Evolutionary conservation across 2,797 vertebrate genomes (phyloP), one percentile per base, ranked within the genome.

Genomic region (Pogonophryne albipinna): DNA sequence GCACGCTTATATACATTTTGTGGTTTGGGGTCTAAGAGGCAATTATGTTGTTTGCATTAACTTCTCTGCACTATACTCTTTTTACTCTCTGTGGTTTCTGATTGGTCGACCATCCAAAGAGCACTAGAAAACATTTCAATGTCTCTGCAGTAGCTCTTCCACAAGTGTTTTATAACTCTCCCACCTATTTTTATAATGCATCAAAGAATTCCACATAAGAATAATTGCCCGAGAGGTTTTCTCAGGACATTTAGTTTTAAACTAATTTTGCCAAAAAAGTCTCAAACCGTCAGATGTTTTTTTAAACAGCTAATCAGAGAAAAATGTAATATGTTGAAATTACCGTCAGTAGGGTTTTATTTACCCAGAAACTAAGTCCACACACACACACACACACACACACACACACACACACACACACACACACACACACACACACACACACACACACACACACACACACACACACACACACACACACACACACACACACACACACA

Each of bases 261-360:
- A 60, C 11, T 66, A 0, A 53, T 66, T 56, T 56, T 46, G 63
- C 42, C 53, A 19, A 14, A 38, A 47, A 57, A 19, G 27, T 42
- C 50, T n/a, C 1, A 1, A 56, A 51, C 34, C 44, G 41, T 71
- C 15, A 62, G 57, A 68, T 55, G 34, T 44, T 23, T 47, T 52
- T 52, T 41, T 27, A 53, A 57, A 45, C 31, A 58, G 46, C 16
- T 55, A 58, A 68, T 53, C 6, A 50, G 17, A 59, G 8, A 62
- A 23, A 58, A 78, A 63, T 63, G 34, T 2, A 13, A 66, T 51
- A 38, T 69, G 75, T 74, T 71, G 31, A 69, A 76, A 76, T 55
- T 14, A 31, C 60, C 49, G 56, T 66, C 19, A 46, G 45, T 57
- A 7, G 34, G 41, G 47, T 82, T 79, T 52, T 51, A 68, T 66